Conservation (phyloP, 2,113 vertebrate genomes). For the Plecotus auritus region DNA sequence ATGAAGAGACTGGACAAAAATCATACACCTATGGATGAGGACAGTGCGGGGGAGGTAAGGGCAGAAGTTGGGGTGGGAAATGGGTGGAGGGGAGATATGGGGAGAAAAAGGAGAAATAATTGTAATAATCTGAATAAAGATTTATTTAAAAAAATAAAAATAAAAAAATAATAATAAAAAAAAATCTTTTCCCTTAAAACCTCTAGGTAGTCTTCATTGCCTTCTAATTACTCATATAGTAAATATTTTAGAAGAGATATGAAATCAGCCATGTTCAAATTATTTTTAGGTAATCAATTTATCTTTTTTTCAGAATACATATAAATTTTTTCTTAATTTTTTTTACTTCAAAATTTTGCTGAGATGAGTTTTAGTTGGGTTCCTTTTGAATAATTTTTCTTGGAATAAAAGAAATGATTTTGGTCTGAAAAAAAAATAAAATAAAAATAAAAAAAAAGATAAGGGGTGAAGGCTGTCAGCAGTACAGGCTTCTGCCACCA, state of each 20-base stretch:
- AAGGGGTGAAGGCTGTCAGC: background rate
- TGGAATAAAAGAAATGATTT: background rate
- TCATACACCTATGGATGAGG: too few species aligned
- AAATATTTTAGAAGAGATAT: background rate
- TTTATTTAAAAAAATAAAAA: too few species aligned
- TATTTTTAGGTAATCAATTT: background rate
- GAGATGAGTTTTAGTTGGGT: background rate
- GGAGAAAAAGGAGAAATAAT: too few species aligned
- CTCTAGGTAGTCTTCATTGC: background rate
- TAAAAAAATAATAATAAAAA: too few species aligned
- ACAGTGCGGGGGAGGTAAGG: too few species aligned
- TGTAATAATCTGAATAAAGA: too few species aligned
- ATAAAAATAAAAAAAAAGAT: background rate
- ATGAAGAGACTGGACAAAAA: too few species aligned
- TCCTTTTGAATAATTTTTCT: background rate
- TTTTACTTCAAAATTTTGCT: background rate
- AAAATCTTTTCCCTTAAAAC: background rate
- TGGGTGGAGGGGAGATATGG: too few species aligned
- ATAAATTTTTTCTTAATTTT: background rate
- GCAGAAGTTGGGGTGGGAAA: too few species aligned
- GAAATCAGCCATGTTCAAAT: background rate
- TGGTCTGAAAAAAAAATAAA: too few species aligned
- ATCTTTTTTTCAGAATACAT: background rate
- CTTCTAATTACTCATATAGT: background rate
- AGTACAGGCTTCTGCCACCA: background rate